Percentiles rank a stretch among this genome's conserved stretches.
phyloP scores from a whole-genome alignment of 2,888 invertebrate genomes.

The Dynastes grantii region DNA sequence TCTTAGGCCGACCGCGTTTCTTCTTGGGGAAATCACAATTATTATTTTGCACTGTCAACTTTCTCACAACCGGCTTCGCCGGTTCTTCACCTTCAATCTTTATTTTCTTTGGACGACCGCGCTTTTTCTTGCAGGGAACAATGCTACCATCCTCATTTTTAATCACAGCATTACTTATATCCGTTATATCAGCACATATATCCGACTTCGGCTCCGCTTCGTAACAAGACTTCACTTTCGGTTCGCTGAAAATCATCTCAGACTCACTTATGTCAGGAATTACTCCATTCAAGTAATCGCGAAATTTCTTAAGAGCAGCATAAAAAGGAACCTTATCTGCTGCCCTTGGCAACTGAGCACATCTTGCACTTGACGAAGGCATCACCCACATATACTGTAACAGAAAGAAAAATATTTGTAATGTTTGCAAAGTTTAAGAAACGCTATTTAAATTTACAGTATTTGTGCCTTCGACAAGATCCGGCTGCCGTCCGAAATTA shows the following conservation, averaged over 20 bases:
- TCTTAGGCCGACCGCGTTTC: constrained; percentile 91
- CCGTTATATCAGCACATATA: constrained; percentile 69
- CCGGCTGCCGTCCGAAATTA: constrained; percentile 96
- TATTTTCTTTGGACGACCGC: constrained; percentile 92
- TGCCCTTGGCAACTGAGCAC: constrained; percentile 97
- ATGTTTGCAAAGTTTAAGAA: neutral
- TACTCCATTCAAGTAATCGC: constrained; percentile 93
- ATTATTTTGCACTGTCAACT: constrained; percentile 67
- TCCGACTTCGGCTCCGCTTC: constrained; percentile 73
- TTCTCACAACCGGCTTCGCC: constrained; percentile 71
- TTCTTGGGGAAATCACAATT: constrained; percentile 84
- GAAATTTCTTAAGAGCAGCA: constrained; percentile 94
- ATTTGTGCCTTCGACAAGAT: constrained; percentile 92
- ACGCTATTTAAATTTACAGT: constrained; percentile 79
- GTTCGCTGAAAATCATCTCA: constrained; percentile 88
- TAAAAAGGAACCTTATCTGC: constrained; percentile 99
- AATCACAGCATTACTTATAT: constrained; percentile 71
- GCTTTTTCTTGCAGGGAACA: constrained; percentile 87
- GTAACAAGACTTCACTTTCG: constrained; percentile 78
- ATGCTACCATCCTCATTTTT: constrained; percentile 77
- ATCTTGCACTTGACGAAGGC: constrained; percentile 98
- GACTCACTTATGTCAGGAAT: constrained; percentile 88
- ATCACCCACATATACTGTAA: constrained; percentile 97
- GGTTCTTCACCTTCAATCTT: constrained; percentile 80
- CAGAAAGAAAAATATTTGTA: neutral